Evolutionary conservation across 2,113 vertebrate genomes (phyloP).

Genomic region (Progne subis): DNA sequence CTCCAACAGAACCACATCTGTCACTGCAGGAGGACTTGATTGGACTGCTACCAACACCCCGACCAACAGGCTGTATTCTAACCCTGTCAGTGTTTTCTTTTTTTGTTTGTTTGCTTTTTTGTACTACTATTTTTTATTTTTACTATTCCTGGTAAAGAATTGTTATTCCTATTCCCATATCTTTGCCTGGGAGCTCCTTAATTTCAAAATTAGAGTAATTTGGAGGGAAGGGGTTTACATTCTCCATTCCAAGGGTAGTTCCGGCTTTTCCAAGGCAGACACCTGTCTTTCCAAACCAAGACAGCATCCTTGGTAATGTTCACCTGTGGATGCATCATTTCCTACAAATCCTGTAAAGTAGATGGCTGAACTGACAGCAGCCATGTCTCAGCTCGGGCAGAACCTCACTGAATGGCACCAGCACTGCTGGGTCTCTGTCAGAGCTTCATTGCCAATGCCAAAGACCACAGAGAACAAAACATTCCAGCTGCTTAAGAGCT

Average conservation of each 20-base stretch:
- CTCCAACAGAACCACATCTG: no score
- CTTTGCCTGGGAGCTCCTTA: background rate
- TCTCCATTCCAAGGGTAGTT: background rate
- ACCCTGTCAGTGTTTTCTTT: background rate
- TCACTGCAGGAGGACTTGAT: no score
- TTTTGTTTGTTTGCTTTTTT: background rate
- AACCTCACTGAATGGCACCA: background rate
- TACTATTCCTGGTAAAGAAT: background rate
- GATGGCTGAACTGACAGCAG: background rate
- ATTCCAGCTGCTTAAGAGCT: background rate
- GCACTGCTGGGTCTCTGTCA: background rate
- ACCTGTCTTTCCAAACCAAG: background rate
- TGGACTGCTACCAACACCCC: no score
- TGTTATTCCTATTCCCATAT: background rate
- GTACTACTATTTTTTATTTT: background rate
- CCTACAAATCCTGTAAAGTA: background rate
- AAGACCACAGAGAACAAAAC: background rate
- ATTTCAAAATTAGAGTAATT: background rate
- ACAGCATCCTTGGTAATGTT: background rate
- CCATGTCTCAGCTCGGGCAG: background rate
- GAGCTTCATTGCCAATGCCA: background rate
- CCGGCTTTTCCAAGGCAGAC: background rate
- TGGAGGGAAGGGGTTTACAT: background rate
- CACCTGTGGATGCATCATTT: rapidly evolving
- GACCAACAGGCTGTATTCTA: no score